A percentile compares a stretch with the other conserved stretches of the same genome.
These are phyloP conservation scores for Bolinopsis microptera DNA, from an alignment of 37 sponge, comb jelly and placozoan species.

Conservation along the genomic window DNA sequence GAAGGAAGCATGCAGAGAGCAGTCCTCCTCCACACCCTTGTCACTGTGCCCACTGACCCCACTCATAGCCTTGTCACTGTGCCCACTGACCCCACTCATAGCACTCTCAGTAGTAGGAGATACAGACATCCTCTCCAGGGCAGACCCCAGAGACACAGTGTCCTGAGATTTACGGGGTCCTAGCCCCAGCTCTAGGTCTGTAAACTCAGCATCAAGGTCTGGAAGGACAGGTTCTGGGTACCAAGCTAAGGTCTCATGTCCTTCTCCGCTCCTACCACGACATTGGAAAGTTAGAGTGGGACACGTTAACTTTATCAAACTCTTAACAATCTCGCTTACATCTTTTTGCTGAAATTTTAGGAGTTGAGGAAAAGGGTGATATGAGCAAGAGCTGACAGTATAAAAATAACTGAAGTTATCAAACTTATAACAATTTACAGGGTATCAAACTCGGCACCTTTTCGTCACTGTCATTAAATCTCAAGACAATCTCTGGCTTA, in stretches of 20 bases:
- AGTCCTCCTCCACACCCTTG: not conserved
- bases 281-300: not conserved
- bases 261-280: not conserved
- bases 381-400: too few species aligned
- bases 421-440: too few species aligned
- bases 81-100: not conserved
- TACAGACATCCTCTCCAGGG: not conserved
- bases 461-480: not conserved
- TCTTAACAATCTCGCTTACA: not conserved
- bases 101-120: not conserved
- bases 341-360: not conserved
- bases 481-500: not conserved
- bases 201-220: not conserved
- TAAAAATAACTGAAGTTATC: too few species aligned
- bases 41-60: not conserved
- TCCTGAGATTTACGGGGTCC: not conserved
- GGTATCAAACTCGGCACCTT: too few species aligned
- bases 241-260: not conserved
- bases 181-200: not conserved
- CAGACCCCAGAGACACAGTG: not conserved
- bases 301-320: not conserved
- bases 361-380: not conserved
- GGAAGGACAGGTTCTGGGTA: not conserved
- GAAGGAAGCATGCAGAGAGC: not conserved
- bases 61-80: not conserved